Base-by-base conservation (phyloP, 2,888 invertebrate species). In the Acrocera orbiculus region DNA sequence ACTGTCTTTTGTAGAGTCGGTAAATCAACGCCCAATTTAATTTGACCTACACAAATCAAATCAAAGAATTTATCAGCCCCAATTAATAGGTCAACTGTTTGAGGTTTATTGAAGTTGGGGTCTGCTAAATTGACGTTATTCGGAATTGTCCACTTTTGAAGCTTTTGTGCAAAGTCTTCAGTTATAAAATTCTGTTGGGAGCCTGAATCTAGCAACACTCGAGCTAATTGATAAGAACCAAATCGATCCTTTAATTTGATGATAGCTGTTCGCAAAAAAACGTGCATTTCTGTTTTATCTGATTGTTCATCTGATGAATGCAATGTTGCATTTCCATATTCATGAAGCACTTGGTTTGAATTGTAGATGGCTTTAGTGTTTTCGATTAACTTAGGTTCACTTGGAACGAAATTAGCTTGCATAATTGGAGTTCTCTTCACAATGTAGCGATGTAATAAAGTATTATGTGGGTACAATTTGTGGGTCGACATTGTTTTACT, bases 391-490 rank as follows among this genome's bases (percentile, higher is more conserved):
- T n/a, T n/a, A n/a, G n/a, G n/a, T n/a, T n/a, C n/a, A n/a, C n/a
- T n/a, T n/a, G n/a, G 11, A 13, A 3, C 7, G 11, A n/a, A 8
- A 14, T 8, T 15, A 28, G 6, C 9, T 16, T 16, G 13, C 8
- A 28, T 16, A 28, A 8, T 28, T 28, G 8, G 8, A 16, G 13
- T 15, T 28, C 16, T 10, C 8, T 15, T 28, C 15, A n/a, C 10
- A 8, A 9, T 8, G 10, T 22, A 14, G 15, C 26, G n/a, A n/a
- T n/a, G n/a, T n/a, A n/a, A n/a, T 10, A 8, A 7, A n/a, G 26
- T 13, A 26, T 8, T 7, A n/a, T 2, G 11, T n/a, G 20, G 31
- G 27, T 32, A 30, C 30, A 27, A 31, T 31, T 31, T 36, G 32
- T 16, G 20, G 36, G 28, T 26, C 26, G 32, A 26, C 24, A 33